Conservation (phyloP, 2,797 vertebrate species). For the Sebastolobus alascanus region DNA sequence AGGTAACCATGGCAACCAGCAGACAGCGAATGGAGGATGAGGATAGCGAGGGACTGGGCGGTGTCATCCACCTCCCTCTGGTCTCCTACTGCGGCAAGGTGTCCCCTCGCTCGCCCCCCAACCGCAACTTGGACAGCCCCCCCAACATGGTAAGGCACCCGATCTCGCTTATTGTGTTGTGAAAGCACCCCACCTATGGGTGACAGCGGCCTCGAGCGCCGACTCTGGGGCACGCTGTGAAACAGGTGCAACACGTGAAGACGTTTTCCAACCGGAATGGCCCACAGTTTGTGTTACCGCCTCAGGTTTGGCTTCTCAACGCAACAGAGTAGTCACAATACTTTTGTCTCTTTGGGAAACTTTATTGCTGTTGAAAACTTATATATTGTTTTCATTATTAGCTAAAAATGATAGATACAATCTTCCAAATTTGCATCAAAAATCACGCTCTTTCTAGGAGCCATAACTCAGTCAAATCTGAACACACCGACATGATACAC, state of each 20-base stretch:
- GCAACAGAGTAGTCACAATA: neutral
- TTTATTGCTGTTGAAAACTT: neutral
- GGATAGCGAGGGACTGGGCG: constrained; percentile 93
- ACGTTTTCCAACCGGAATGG: neutral
- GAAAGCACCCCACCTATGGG: neutral
- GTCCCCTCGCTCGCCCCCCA: constrained; percentile 91
- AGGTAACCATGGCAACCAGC: constrained; percentile 99
- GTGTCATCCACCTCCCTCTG: constrained; percentile 99
- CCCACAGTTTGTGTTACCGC: neutral
- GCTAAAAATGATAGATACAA: neutral
- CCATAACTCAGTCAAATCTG: neutral
- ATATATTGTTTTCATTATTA: too few species aligned
- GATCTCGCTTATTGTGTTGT: neutral
- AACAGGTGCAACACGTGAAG: neutral
- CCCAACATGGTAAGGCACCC: constrained; percentile 81
- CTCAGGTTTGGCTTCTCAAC: neutral
- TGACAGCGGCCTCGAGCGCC: neutral
- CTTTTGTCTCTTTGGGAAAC: neutral
- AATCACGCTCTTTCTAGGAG: neutral
- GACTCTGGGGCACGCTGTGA: neutral
- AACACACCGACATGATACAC: neutral
- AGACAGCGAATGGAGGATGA: constrained; percentile 99
- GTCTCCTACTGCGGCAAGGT: constrained; percentile 97
- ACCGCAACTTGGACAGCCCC: constrained; percentile 93
- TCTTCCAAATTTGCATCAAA: neutral